Evolutionary conservation across 2,797 vertebrate genomes (phyloP), one percentile per base, ranked within the genome.

Genomic region (Tangara arthus): DNA sequence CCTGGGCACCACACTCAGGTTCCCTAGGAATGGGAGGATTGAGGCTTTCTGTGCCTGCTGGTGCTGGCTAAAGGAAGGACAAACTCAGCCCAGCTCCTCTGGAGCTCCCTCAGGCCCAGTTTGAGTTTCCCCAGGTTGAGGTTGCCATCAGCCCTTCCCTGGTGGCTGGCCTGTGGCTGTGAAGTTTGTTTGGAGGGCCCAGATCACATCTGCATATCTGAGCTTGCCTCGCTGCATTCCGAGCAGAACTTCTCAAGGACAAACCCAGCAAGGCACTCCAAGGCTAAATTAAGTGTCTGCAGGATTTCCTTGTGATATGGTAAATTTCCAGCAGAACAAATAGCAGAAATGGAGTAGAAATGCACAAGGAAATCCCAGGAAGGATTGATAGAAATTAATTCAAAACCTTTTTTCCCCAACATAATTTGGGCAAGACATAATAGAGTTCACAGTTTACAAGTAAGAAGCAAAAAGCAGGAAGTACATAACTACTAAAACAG

Each of bases 281-380:
- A 22, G 55, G 6, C 57, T 80, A 23, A 94, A 82, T 56, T 8
- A 87, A 78, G 73, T 8, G 34, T 39, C 93, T 86, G 68, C 50
- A 83, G 63, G 30, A 76, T 88, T 86, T 91, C 59, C 65, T 66
- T 90, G 66, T 69, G 80, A 71, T 60, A 39, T 26, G 68, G 66
- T 57, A 81, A 64, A 65, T 83, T 86, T 78, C 81, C 87, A 83
- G 72, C 79, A 84, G 76, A 93, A 88, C 55, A 91, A 95, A 73
- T 9, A 89, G 57, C 72, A 86, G 50, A 63, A 69, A 75, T 8
- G 34, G 61, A 83, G 68, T 28, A 79, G 57, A 61, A 89, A 77
- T 14, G 32, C 56, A 23, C 5, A 39, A 80, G 82, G 32, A 87
- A 85, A 88, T 52, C 68, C 76, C 79, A 80, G 22, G 46, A 86